A percentile compares a stretch with the other conserved stretches of the same genome.
Conservation (phyloP, 2,797 vertebrate genomes). For the Brachymystax lenok region DNA sequence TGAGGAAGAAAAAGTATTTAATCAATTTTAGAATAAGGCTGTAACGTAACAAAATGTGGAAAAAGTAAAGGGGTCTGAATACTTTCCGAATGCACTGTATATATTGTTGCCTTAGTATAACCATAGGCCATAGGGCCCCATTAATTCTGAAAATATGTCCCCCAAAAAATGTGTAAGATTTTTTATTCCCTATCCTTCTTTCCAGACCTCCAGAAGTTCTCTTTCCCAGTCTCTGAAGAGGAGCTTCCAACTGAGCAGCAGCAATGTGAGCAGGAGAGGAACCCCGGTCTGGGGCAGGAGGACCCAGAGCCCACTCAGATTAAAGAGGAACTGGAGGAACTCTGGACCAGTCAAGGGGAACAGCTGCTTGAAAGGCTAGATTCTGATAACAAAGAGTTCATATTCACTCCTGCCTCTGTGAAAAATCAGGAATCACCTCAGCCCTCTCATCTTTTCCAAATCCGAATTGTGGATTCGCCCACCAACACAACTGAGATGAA, state of each 20-base stretch:
- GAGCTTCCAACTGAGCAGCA: background rate
- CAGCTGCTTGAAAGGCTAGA: background rate
- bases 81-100: too few species aligned
- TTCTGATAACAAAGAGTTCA: background rate
- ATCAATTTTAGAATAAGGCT: too few species aligned
- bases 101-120: too few species aligned
- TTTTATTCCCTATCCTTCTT: background rate
- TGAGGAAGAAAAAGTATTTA: too few species aligned
- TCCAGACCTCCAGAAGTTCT: background rate
- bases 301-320: background rate
- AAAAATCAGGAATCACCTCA: background rate
- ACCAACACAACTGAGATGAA: too few species aligned
- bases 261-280: background rate
- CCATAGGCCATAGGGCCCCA: too few species aligned
- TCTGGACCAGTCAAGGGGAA: background rate
- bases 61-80: too few species aligned
- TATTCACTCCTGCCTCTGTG: background rate
- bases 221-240: background rate
- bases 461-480: too few species aligned
- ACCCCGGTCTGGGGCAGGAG: background rate
- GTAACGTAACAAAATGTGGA: too few species aligned
- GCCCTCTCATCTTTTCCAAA: too few species aligned
- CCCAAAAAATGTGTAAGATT: too few species aligned
- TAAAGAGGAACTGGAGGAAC: background rate
- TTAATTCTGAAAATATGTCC: too few species aligned